Evolutionary conservation across 1,140 invertebrate genomes (phyloP).

Genomic region (Drosophila ambigua): DNA sequence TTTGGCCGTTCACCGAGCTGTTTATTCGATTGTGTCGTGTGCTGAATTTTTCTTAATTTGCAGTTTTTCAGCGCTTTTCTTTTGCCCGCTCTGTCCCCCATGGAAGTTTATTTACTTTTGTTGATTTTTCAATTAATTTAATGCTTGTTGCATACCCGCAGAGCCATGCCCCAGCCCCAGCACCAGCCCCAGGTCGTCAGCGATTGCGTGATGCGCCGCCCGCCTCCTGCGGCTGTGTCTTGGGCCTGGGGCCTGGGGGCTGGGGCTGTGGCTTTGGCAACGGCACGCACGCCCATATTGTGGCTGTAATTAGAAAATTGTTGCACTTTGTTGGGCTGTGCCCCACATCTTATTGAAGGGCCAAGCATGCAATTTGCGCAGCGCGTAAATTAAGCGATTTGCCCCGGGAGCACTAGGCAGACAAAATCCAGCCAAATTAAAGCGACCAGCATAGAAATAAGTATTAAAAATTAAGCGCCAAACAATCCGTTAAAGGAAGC

Average conservation of each 20-base stretch:
- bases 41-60: conserved; percentile 76
- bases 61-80: conserved; percentile 39
- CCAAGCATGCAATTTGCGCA: conserved; percentile 61
- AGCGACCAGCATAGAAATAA: conserved; percentile 40
- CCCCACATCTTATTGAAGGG: conserved; percentile 40
- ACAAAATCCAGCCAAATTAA: conserved; percentile 65
- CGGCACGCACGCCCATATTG: conserved; percentile 38
- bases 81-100: conserved; percentile 9
- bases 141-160: conserved; percentile 66
- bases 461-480: conserved; percentile 36
- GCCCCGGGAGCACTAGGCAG: conserved; percentile 4
- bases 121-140: conserved; percentile 81
- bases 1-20: conserved; percentile 31
- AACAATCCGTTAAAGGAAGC: conserved; percentile 28
- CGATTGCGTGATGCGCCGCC: conserved; percentile 52
- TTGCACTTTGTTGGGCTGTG: conserved; percentile 70
- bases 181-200: background rate
- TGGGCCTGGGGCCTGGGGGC: too few species aligned
- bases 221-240: background rate
- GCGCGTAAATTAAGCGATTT: conserved; percentile 72
- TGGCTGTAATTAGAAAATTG: conserved; percentile 76
- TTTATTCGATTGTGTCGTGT: conserved; percentile 81
- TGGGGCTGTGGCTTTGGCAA: too few species aligned
- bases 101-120: conserved; percentile 67
- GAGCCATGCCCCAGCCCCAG: conserved; percentile 10